Base-by-base conservation (phyloP, 2,113 vertebrate species). In the Benthochromis sp. region DNA sequence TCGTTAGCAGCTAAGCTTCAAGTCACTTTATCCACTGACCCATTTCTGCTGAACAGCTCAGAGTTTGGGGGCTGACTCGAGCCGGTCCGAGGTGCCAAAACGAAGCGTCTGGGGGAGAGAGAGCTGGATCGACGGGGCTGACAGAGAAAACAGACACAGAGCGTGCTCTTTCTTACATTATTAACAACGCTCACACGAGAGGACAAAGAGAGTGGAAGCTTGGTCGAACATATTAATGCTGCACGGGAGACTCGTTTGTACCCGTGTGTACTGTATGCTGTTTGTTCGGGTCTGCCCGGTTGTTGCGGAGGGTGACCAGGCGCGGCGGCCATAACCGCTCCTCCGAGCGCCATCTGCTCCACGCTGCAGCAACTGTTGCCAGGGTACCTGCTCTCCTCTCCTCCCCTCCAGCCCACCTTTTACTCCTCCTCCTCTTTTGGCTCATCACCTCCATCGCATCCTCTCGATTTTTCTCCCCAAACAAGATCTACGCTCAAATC, bases 281-380 rank as follows among this genome's bases (percentile, higher is more conserved):
- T 81, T 24, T 52, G 29, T 31, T 81, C 2, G 27, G 82, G 85
- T 88, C 40, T 84, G 86, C 36, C 55, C 61, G 31, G 53, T 78
- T 8, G 53, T 86, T 82, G 81, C 69, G n/a, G 57, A 85, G 87
- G 84, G 87, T 87, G 90, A 89, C 86, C 79, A 71, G 85, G 73
- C 81, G 11, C 76, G n/a, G 82, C 83, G 59, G 89, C 86, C 92
- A 88, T 91, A 84, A 84, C 91, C 14, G 40, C 88, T 94, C 88
- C 87, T 91, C 84, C 24, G 12, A 85, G 84, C 61, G n/a, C 95
- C 94, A 95, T 95, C 95, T 95, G 94, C 93, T 94, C 93, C 24
- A 83, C 69, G 6, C 88, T 24, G 19, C 90, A 83, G 90, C 91
- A 92, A 91, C 94, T 92, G 91, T 92, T 94, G 92, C 93, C 93